These are phyloP conservation scores for Saccostrea glomerata DNA, from an alignment of 1,140 invertebrate genomes.

Conservation along the genomic window DNA sequence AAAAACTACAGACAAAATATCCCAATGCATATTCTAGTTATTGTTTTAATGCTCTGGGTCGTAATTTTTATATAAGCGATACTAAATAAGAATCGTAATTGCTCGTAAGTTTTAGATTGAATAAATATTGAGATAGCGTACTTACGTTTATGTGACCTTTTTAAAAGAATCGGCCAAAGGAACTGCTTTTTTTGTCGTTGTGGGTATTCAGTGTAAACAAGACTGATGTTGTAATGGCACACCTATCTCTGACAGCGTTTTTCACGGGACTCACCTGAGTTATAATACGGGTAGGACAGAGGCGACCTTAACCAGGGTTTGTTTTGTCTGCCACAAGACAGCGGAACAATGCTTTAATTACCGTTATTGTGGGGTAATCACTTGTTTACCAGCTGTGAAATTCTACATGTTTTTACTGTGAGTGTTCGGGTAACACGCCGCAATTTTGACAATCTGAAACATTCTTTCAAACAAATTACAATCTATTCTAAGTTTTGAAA, in stretches of 20 bases:
- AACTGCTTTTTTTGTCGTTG: no score
- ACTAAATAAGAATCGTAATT: no score
- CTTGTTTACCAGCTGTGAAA: conserved; percentile 2
- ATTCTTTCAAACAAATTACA: background rate
- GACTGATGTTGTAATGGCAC: no score
- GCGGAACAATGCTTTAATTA: background rate
- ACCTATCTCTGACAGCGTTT: background rate
- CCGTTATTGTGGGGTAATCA: background rate
- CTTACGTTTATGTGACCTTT: no score
- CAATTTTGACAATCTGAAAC: background rate
- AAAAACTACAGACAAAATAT: no score
- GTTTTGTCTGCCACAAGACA: background rate
- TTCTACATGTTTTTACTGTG: background rate
- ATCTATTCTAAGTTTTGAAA: background rate
- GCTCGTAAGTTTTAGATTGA: no score
- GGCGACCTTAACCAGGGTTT: background rate
- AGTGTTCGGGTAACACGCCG: background rate
- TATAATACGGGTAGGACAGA: background rate
- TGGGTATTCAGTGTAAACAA: no score
- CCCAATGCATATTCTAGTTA: no score
- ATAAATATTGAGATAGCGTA: no score
- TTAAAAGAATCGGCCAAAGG: no score
- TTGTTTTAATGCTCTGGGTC: no score
- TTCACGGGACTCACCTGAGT: background rate
- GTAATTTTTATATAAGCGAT: no score